A percentile compares a stretch with the other conserved stretches of the same genome.
Evolutionary conservation across 2,113 vertebrate genomes (phyloP).

Genomic region (Pagrus major): DNA sequence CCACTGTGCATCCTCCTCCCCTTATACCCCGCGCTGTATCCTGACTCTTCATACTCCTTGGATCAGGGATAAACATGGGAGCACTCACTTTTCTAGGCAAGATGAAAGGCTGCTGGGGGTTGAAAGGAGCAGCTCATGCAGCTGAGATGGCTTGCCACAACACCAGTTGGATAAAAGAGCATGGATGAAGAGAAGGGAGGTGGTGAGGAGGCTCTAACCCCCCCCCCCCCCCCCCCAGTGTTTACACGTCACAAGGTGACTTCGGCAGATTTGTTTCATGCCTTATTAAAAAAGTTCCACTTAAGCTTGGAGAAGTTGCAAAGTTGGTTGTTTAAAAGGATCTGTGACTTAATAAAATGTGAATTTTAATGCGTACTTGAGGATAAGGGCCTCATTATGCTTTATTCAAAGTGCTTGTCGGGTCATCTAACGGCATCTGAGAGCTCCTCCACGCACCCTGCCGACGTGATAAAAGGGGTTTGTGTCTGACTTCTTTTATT

Average conservation of each 20-base stretch:
- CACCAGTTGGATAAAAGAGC: constrained; percentile 69
- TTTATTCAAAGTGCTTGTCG: background rate
- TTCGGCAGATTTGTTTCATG: constrained; percentile 66
- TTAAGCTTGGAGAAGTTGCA: constrained; percentile 46
- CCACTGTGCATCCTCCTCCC: constrained; percentile 54
- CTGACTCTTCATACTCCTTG: constrained; percentile 53
- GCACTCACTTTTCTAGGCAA: constrained; percentile 57
- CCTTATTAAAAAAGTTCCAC: constrained; percentile 77
- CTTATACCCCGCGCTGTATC: constrained; percentile 47
- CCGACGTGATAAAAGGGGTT: background rate
- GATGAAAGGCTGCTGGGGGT: constrained; percentile 66
- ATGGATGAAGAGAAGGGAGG: constrained; percentile 46
- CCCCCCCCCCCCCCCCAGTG: constrained; percentile 38
- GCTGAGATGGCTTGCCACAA: constrained; percentile 53
- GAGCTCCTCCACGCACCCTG: background rate
- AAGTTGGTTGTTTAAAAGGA: constrained; percentile 11
- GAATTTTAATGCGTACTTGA: background rate
- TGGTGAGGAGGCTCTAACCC: constrained; percentile 41
- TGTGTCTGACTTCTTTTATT: background rate
- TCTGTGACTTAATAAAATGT: background rate
- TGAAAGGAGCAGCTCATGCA: constrained; percentile 63
- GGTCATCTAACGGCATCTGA: background rate
- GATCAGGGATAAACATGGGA: constrained; percentile 71
- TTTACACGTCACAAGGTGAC: constrained; percentile 73
- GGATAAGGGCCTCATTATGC: background rate